Base-by-base conservation (phyloP, 2,888 invertebrate genomes). In the Ectropis crepuscularia region DNA sequence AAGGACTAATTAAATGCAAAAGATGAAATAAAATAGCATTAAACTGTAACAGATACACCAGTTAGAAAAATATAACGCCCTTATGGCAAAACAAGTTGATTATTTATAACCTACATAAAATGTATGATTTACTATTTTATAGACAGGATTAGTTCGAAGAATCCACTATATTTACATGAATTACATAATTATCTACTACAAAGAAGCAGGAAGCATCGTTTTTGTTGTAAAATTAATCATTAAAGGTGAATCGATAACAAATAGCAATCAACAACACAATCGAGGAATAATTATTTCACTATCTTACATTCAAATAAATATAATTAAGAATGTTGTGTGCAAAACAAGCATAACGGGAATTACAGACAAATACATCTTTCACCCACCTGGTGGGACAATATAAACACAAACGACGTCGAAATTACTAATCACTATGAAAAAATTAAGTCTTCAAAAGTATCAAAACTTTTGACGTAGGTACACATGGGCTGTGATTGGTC, bases 221-320 rank as follows among this genome's bases (percentile, higher is more conserved):
- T 64, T 57, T 63, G 43, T 59, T 54, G 45, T 59, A 59, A 54
- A 54, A 57, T 71, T 72, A 69, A 64, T 72, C 77, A 81, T 81
- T 81, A 82, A 85, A 83, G 79, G 80, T 85, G 82, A 85, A 84
- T 79, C 77, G 75, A 64, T 74, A 71, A 78, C 73, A 79, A 78
- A 76, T 63, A 72, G 68, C 63, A 72, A 65, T 58, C 73, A 66
- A 73, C 61, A 73, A 73, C 67, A 57, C 60, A 75, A 71, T 72
- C 58, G 67, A 68, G 71, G 61, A 64, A 70, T 46, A 57, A 67
- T 54, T 50, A 64, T 57, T 41, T 66, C 53, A 53, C 46, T 48
- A 65, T 61, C 57, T 68, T 67, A 66, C 65, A 77, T 64, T 60
- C 9, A 11, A 73, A 73, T 72, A 70, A 70, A 76, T 73, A 73